Percentiles rank a stretch among this genome's conserved stretches.
phyloP scores from a whole-genome alignment of 2,797 vertebrate genomes.

The Silurus lanzhouensis region DNA sequence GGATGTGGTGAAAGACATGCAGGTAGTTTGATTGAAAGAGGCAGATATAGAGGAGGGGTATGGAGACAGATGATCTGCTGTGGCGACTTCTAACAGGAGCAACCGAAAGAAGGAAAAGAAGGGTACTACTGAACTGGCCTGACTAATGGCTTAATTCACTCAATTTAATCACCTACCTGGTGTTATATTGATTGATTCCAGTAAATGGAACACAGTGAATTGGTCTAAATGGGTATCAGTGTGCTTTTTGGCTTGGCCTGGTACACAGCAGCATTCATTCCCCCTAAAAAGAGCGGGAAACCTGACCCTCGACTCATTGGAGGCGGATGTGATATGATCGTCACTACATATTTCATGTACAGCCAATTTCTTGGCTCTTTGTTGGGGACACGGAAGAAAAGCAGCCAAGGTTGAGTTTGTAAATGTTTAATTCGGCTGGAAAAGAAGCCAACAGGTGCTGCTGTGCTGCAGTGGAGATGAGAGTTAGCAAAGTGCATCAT shows the following conservation, averaged over 20 bases:
- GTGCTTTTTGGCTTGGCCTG: background rate
- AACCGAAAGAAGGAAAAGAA: too few species aligned
- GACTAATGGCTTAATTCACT: conserved; percentile 21
- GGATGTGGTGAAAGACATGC: too few species aligned
- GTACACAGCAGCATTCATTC: conserved; percentile 16
- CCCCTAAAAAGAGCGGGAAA: background rate
- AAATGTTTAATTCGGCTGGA: conserved; percentile 49
- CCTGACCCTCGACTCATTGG: background rate
- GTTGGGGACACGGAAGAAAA: conserved; percentile 16
- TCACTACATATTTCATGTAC: conserved; percentile 34
- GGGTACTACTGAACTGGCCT: background rate
- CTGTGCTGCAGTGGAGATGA: conserved; percentile 30
- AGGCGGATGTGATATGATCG: background rate
- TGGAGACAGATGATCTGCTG: too few species aligned
- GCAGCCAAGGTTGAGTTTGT: conserved; percentile 27
- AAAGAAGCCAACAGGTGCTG: background rate
- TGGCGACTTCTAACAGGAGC: too few species aligned
- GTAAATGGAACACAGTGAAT: conserved; percentile 24
- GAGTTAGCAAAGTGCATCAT: background rate
- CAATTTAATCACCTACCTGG: conserved; percentile 14
- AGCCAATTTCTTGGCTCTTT: conserved; percentile 20
- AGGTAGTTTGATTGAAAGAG: too few species aligned
- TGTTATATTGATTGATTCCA: conserved; percentile 18
- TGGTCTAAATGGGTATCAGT: conserved; percentile 14
- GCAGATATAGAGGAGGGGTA: too few species aligned